A percentile compares a stretch with the other conserved stretches of the same genome.
Conservation (phyloP, 2,113 vertebrate genomes). For the Microcebus griseorufus region DNA sequence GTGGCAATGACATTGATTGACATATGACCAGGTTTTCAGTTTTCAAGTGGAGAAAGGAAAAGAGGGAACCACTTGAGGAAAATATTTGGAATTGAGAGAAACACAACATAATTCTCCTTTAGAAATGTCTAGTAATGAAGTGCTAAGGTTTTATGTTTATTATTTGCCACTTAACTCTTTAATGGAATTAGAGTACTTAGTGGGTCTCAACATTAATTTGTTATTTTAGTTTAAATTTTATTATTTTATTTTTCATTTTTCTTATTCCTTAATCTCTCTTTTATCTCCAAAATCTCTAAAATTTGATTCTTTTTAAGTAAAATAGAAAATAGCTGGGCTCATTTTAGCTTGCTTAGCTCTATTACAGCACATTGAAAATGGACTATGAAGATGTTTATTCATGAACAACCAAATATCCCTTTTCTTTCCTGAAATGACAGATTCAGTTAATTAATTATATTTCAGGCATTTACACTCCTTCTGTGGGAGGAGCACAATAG, state of each 20-base stretch:
- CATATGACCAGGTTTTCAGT: not conserved
- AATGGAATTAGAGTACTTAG: not conserved
- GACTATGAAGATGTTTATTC: constrained; percentile 4
- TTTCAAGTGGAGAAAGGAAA: not conserved
- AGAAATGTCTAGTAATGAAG: not conserved
- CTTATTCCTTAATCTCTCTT: not conserved
- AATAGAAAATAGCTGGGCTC: constrained; percentile 1
- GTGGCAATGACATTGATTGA: not conserved
- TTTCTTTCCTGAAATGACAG: constrained; percentile 13
- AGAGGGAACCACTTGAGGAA: not conserved
- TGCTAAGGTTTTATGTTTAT: not conserved
- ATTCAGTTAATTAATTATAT: constrained; percentile 7
- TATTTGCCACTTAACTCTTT: not conserved
- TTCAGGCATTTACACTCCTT: not conserved
- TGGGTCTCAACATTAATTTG: not conserved
- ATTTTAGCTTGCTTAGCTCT: not conserved
- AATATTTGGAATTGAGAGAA: not conserved
- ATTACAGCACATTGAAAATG: constrained; percentile 16
- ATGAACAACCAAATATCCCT: not conserved
- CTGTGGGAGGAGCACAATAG: not conserved
- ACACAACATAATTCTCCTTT: not conserved
- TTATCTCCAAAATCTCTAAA: constrained; percentile 1
- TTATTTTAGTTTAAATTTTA: constrained; percentile 14
- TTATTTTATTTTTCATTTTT: not conserved
- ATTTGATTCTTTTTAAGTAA: not conserved